A percentile compares a stretch with the other conserved stretches of the same genome.
Evolutionary conservation across 2,113 vertebrate genomes (phyloP).

Genomic region (Callopanchax toddi): DNA sequence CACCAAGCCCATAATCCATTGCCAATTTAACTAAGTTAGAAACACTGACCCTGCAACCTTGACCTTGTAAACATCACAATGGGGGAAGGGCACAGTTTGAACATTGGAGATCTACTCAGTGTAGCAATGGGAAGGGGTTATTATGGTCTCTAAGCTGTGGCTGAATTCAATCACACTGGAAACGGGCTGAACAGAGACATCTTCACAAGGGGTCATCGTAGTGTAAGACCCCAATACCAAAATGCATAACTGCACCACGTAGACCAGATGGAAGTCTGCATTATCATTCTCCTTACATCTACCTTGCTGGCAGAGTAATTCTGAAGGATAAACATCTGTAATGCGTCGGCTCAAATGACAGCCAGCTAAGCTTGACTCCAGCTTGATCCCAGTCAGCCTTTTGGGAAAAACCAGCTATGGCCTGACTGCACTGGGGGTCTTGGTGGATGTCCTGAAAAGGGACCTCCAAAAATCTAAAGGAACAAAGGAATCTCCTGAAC

Average conservation of each 20-base stretch:
- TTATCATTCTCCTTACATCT: slow-evolving; percentile 46
- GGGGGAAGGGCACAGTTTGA: slow-evolving; percentile 60
- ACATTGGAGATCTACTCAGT: slow-evolving; percentile 61
- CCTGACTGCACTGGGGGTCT: slow-evolving; percentile 66
- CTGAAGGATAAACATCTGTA: slow-evolving; percentile 79
- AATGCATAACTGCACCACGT: slow-evolving; percentile 50
- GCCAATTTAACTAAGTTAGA: slow-evolving; percentile 77
- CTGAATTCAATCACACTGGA: slow-evolving; percentile 69
- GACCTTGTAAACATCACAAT: slow-evolving; percentile 79
- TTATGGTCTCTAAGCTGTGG: slow-evolving; percentile 52
- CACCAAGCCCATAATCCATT: slow-evolving; percentile 76
- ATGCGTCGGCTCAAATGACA: slow-evolving; percentile 64
- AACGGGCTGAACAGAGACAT: slow-evolving; percentile 56
- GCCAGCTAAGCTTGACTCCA: slow-evolving; percentile 71
- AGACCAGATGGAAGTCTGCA: slow-evolving; percentile 51
- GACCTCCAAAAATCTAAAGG: slow-evolving; percentile 73
- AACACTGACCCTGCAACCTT: slow-evolving; percentile 78
- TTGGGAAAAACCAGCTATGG: slow-evolving; percentile 51
- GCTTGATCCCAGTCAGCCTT: slow-evolving; percentile 77
- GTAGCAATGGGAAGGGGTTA: slow-evolving; percentile 61
- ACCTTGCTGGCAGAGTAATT: slow-evolving; percentile 45
- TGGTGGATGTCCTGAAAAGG: slow-evolving; percentile 65
- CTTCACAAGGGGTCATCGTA: slow-evolving; percentile 54
- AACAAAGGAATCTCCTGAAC: slow-evolving; percentile 74
- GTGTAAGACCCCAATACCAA: slow-evolving; percentile 52